These are phyloP conservation scores for Labia minor DNA, from an alignment of 2,888 invertebrate species.

Conservation along the genomic window DNA sequence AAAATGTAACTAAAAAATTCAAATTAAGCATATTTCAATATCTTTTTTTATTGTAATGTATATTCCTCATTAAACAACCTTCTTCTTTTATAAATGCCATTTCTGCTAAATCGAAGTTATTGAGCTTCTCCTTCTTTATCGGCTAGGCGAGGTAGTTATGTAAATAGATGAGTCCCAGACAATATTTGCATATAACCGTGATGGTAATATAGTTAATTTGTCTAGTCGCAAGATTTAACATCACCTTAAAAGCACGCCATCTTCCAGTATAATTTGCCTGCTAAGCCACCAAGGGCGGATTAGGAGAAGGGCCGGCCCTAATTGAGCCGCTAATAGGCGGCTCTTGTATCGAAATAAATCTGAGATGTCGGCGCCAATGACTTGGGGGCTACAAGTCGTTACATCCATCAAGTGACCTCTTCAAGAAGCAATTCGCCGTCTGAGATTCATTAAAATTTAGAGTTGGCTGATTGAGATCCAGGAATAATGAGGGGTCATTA, in stretches of 20 bases:
- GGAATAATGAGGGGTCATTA: neutral
- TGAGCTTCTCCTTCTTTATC: neutral
- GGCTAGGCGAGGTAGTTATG: neutral
- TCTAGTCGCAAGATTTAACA: neutral
- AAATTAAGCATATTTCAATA: too few relatives aligned
- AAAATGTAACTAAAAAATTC: too few relatives aligned
- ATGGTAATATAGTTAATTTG: conserved; percentile 1
- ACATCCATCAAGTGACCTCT: conserved; percentile 3
- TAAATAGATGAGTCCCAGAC: neutral
- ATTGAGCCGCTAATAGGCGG: conserved; percentile 3
- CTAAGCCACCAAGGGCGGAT: neutral
- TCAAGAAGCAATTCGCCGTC: neutral
- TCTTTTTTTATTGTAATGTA: too few relatives aligned
- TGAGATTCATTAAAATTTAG: neutral
- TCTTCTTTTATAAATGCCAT: too few relatives aligned
- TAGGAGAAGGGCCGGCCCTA: neutral
- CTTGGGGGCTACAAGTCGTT: neutral
- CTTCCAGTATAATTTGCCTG: neutral
- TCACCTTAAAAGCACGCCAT: neutral
- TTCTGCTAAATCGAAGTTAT: neutral
- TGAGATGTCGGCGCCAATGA: neutral
- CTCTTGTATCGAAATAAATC: conserved; percentile 5
- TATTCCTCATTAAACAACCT: too few relatives aligned
- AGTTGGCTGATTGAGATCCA: neutral
- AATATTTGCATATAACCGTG: neutral